Percentiles rank a stretch among this genome's conserved stretches.
phyloP scores from a whole-genome alignment of 1,140 invertebrate species.

The Pogonus chalceus region DNA sequence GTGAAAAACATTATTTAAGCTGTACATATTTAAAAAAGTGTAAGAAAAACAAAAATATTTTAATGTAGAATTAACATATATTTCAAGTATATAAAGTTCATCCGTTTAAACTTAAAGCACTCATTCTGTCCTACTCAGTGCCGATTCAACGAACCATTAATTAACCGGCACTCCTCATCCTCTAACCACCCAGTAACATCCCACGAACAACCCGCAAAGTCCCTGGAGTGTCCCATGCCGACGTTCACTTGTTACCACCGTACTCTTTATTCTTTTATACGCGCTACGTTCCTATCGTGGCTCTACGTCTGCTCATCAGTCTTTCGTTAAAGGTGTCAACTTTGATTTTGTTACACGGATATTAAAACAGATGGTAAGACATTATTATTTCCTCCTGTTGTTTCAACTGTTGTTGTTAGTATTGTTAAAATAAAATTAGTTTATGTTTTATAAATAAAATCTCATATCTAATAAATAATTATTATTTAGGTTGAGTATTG shows the following conservation, averaged over 20 bases:
- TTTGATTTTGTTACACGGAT: not conserved
- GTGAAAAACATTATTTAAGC: too few relatives aligned
- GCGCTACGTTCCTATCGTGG: not conserved
- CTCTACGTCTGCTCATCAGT: not conserved
- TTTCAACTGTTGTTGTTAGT: too few relatives aligned
- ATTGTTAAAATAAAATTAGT: too few relatives aligned
- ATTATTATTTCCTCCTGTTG: too few relatives aligned
- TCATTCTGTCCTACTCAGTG: not conserved
- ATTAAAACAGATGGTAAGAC: not conserved
- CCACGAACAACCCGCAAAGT: too few relatives aligned
- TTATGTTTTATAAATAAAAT: too few relatives aligned
- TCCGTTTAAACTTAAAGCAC: not conserved
- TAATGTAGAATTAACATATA: not conserved
- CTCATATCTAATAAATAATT: too few relatives aligned
- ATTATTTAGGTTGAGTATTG: too few relatives aligned
- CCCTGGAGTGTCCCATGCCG: not conserved
- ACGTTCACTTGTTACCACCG: not conserved
- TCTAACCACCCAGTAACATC: too few relatives aligned
- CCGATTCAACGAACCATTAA: not conserved
- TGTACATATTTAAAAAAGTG: not conserved
- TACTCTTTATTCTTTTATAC: slow-evolving; percentile 4
- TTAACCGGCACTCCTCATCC: too few relatives aligned
- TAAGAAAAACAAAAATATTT: not conserved
- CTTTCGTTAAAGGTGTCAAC: slow-evolving; percentile 1
- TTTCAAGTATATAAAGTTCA: not conserved